phyloP scores from a whole-genome alignment of 2,888 invertebrate genomes.

The Stomorhina lunata region DNA sequence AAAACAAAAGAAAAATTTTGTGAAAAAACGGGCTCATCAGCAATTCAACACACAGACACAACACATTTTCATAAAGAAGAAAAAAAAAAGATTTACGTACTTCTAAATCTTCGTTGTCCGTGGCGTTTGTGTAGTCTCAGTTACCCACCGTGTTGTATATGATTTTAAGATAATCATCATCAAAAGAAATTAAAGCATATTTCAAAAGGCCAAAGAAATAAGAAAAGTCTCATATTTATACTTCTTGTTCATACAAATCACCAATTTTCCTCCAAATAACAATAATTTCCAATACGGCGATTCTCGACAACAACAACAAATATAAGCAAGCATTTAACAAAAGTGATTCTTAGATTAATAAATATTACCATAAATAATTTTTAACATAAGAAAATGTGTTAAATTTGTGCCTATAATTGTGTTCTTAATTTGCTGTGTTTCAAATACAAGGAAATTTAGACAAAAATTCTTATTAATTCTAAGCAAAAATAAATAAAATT shows the following conservation, averaged over 20 bases:
- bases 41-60: conserved; percentile 57
- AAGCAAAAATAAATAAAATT: conserved; percentile 68
- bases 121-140: conserved; percentile 43
- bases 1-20: conserved; percentile 69
- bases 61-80: conserved; percentile 41
- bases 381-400: conserved; percentile 59
- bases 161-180: conserved; percentile 29
- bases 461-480: conserved; percentile 52
- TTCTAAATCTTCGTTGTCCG: conserved; percentile 49
- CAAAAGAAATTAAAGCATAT: conserved; percentile 1
- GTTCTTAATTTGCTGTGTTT: conserved; percentile 74
- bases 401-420: conserved; percentile 77
- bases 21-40: conserved; percentile 54
- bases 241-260: conserved; percentile 16
- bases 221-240: conserved; percentile 43
- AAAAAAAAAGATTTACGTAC: conserved; percentile 37
- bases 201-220: conserved; percentile 61
- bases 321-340: conserved; percentile 58
- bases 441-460: conserved; percentile 58
- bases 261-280: neutral
- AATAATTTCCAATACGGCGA: conserved; percentile 4
- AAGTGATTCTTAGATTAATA: conserved; percentile 62
- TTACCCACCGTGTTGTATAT: conserved; percentile 60
- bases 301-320: conserved; percentile 50
- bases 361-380: conserved; percentile 14